These are phyloP conservation scores for Cacoxenus indagator DNA, from an alignment of 2,888 invertebrate genomes.

Conservation along the genomic window DNA sequence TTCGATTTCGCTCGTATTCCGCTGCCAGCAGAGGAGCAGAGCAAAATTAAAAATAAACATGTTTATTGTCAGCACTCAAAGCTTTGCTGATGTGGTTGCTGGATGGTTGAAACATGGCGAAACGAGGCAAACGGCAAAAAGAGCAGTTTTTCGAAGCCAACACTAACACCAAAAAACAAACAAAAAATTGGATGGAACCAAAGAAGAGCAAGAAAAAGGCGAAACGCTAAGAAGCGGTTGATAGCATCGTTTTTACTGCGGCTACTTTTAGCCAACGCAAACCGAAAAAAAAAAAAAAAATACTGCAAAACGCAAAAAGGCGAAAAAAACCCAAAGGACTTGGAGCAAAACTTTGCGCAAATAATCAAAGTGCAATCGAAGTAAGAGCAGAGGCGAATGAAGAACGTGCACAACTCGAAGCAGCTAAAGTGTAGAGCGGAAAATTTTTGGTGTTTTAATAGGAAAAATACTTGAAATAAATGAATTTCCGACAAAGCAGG, in stretches of 20 bases:
- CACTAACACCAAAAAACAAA: too few species aligned
- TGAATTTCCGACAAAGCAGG: neutral
- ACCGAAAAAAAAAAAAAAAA: too few species aligned
- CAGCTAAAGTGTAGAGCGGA: neutral
- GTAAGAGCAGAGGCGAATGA: neutral
- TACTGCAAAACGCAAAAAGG: too few species aligned
- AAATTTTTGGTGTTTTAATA: neutral
- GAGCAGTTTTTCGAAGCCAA: too few species aligned
- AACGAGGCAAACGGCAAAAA: too few species aligned
- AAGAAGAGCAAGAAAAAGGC: neutral
- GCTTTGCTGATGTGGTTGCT: neutral
- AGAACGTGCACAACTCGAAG: neutral
- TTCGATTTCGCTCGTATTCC: neutral
- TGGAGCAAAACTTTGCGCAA: neutral
- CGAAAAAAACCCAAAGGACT: too few species aligned
- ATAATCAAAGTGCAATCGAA: neutral
- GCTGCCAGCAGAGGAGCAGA: neutral
- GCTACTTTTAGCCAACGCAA: neutral
- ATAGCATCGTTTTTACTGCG: neutral
- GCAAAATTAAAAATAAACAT: slow-evolving; percentile 28
- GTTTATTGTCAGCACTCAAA: neutral
- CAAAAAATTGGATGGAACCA: neutral
- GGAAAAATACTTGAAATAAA: slow-evolving; percentile 9
- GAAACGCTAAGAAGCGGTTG: neutral
- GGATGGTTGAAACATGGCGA: neutral